Conservation (phyloP, 2,888 invertebrate species). For the Mesorhabditis belari region DNA sequence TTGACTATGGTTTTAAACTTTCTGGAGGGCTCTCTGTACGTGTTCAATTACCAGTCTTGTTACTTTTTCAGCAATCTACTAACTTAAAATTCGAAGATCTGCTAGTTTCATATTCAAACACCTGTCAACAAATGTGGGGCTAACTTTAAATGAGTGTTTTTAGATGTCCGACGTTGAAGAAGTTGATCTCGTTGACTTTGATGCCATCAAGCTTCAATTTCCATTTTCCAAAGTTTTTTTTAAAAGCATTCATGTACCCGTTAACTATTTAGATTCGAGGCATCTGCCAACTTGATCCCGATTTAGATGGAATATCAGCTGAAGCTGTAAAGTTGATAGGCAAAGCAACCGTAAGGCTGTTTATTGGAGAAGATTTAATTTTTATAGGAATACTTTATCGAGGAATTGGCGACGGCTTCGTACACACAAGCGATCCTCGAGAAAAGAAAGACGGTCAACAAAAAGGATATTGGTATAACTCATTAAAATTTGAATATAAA, state of each 20-base stretch:
- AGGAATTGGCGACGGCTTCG: slow-evolving; percentile 29
- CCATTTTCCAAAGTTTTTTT: not conserved
- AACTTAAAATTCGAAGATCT: too few relatives aligned
- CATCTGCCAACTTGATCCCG: not conserved
- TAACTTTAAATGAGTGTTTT: not conserved
- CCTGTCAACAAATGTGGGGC: not conserved
- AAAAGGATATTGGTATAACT: slow-evolving; percentile 35
- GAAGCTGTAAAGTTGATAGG: slow-evolving; percentile 34
- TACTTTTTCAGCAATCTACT: too few relatives aligned
- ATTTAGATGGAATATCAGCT: slow-evolving; percentile 17
- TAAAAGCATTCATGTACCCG: not conserved
- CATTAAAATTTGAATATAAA: not conserved
- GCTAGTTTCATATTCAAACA: too few relatives aligned
- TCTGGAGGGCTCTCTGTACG: too few relatives aligned
- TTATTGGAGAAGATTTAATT: not conserved
- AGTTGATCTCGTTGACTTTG: not conserved
- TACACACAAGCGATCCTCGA: slow-evolving; percentile 31
- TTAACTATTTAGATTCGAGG: not conserved
- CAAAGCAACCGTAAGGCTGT: slow-evolving; percentile 27
- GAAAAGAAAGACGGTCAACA: slow-evolving; percentile 34
- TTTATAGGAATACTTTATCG: slow-evolving; percentile 36
- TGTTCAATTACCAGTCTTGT: too few relatives aligned
- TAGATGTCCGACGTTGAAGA: not conserved
- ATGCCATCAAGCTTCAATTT: not conserved
- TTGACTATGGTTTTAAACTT: too few relatives aligned